These are phyloP conservation scores for Tenebrosternarchus preto DNA, from an alignment of 2,113 vertebrate species.

Conservation along the genomic window DNA sequence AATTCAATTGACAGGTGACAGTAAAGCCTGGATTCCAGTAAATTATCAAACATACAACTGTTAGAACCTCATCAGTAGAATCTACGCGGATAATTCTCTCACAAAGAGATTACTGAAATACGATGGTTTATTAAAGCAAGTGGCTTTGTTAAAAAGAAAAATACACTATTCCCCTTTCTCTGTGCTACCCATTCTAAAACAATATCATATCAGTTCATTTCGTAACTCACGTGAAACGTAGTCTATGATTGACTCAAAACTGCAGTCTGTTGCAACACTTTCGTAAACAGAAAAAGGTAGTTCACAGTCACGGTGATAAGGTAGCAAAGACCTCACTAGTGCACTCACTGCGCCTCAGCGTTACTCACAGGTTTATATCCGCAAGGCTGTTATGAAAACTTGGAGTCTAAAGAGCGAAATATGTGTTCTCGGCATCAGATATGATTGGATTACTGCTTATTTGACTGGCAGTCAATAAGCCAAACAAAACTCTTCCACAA, in stretches of 20 bases:
- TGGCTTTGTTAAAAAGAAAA: too few relatives aligned
- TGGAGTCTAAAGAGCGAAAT: neutral
- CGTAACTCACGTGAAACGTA: conserved; percentile 4
- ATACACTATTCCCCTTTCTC: too few relatives aligned
- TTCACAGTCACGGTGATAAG: too few relatives aligned
- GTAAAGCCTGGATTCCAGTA: neutral
- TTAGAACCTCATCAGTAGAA: too few relatives aligned
- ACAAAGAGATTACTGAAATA: too few relatives aligned
- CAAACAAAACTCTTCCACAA: conserved; percentile 44
- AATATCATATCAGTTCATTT: too few relatives aligned
- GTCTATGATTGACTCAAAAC: neutral
- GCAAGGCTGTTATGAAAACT: too few relatives aligned
- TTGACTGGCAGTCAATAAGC: conserved; percentile 37
- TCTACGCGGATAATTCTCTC: too few relatives aligned
- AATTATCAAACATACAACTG: too few relatives aligned
- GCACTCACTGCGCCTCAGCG: too few relatives aligned
- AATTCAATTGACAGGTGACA: neutral
- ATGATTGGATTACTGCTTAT: conserved; percentile 7
- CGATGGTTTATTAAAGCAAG: neutral
- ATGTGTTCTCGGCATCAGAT: neutral
- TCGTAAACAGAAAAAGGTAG: neutral
- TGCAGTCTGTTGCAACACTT: neutral
- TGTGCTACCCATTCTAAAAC: neutral
- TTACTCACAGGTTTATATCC: too few relatives aligned
- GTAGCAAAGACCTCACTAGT: too few relatives aligned